These are phyloP conservation scores for Karalla daura DNA, from an alignment of 2,797 vertebrate genomes.

Conservation along the genomic window DNA sequence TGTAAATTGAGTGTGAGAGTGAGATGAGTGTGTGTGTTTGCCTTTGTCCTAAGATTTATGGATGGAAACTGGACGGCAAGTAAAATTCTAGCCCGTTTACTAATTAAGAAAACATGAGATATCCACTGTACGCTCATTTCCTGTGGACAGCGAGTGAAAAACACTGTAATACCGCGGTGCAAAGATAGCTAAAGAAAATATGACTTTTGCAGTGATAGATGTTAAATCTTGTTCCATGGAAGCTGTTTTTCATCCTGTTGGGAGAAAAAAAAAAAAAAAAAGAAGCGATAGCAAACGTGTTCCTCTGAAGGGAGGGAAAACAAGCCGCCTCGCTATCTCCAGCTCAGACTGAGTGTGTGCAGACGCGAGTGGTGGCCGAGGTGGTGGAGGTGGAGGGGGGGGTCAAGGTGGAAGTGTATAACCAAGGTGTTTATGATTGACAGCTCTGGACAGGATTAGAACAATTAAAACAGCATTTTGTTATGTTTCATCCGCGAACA, in stretches of 20 bases:
- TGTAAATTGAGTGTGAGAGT: no score
- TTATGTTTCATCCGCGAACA: slow-evolving; percentile 48
- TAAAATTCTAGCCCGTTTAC: not conserved
- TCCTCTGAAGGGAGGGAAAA: slow-evolving; percentile 27
- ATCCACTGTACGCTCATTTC: not conserved
- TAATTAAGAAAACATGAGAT: slow-evolving; percentile 4
- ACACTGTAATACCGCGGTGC: not conserved
- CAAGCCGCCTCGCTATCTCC: not conserved
- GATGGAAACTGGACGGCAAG: no score
- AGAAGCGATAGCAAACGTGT: slow-evolving; percentile 17
- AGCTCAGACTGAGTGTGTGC: not conserved
- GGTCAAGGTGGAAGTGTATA: no score
- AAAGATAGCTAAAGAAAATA: not conserved
- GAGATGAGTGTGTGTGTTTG: no score
- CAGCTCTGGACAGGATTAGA: slow-evolving; percentile 38
- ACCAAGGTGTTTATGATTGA: not conserved
- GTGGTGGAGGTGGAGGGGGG: no score
- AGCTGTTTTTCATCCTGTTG: slow-evolving; percentile 30
- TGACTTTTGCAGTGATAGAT: slow-evolving; percentile 4
- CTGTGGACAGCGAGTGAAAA: slow-evolving; percentile 1
- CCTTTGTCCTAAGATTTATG: no score
- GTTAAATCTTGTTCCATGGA: slow-evolving; percentile 14
- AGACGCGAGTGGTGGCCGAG: not conserved
- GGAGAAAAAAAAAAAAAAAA: slow-evolving; percentile 14
- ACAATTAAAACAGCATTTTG: slow-evolving; percentile 22